Evolutionary conservation across 2,113 vertebrate genomes (phyloP), one percentile per base, ranked within the genome.

Genomic region (Galeopterus variegatus): DNA sequence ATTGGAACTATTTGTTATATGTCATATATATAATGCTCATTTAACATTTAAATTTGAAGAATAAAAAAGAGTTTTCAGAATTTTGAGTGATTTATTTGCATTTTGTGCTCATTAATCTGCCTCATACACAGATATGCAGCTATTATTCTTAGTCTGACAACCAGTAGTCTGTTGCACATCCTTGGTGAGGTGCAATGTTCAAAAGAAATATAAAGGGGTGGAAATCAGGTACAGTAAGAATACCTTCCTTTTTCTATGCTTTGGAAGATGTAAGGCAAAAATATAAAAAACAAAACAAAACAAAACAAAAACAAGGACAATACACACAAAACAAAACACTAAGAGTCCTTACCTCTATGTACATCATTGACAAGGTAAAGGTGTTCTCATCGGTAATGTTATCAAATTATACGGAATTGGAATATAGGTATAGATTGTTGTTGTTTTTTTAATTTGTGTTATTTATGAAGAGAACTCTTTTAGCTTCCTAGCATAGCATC

Each of bases 381-480:
- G 3, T 3, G 0, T 5, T 50, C 5, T 36, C 6, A 12, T 48
- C 12, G 65, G 24, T 24, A 12, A 13, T 13, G 26, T 3, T 10
- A 45, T 69, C 62, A 24, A 4, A 18, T 86, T 36, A 26, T 26
- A 12, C 11, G 31, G 26, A 86, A 92, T 23, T 62, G 23, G 6
- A 83, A 67, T 56, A 41, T 5, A 69, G 28, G 23, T 50, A 2
- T 4, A 14, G 12, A 72, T 15, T 31, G 21, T 41, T 41, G 41
- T 4, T 41, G 48, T 24, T 72, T 48, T 76, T 65, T 12, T 4
- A 33, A 56, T 85, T 62, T 24, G 23, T 52, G 36, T 84, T 60
- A 23, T 54, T 23, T 60, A 1, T 45, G 92, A 86, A 54, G 23
- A 31, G n/a, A 88, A 64, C 10, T 3, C 8, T 48, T n/a, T 76